A percentile compares a stretch with the other conserved stretches of the same genome.
Evolutionary conservation across 1,140 invertebrate species (phyloP).

Genomic region (Brachionus rubens): DNA sequence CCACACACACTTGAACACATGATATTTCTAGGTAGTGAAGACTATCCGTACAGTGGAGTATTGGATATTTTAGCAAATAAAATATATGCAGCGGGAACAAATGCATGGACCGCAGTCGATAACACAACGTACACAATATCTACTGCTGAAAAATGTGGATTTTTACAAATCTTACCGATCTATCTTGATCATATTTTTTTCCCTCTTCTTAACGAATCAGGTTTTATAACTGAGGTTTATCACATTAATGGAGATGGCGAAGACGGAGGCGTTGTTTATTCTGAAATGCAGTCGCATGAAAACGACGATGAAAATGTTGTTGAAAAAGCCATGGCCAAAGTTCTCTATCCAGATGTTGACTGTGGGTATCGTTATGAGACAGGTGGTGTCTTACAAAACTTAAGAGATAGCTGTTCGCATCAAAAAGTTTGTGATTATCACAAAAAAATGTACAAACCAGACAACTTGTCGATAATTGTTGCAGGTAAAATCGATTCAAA

Average conservation of each 20-base stretch:
- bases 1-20: constrained; percentile 88
- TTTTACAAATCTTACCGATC: constrained; percentile 79
- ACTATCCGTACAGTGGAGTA: constrained; percentile 82
- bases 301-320: constrained; percentile 71
- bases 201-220: constrained; percentile 74
- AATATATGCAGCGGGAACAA: constrained; percentile 82
- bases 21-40: constrained; percentile 81
- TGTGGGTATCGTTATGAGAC: constrained; percentile 80
- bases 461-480: constrained; percentile 80
- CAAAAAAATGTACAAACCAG: constrained; percentile 79
- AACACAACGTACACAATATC: constrained; percentile 83
- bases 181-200: constrained; percentile 84
- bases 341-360: constrained; percentile 70
- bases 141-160: constrained; percentile 80
- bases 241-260: constrained; percentile 77
- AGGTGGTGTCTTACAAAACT: constrained; percentile 77
- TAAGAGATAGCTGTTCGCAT: constrained; percentile 61
- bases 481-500: constrained; percentile 74
- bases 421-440: constrained; percentile 73
- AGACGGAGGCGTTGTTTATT: constrained; percentile 86
- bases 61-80: constrained; percentile 81
- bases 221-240: constrained; percentile 83
- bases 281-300: constrained; percentile 82
- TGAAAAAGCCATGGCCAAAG: constrained; percentile 66
- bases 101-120: constrained; percentile 75